These are phyloP conservation scores for Elephantulus edwardii DNA, from an alignment of 2,113 vertebrate genomes.

Conservation along the genomic window DNA sequence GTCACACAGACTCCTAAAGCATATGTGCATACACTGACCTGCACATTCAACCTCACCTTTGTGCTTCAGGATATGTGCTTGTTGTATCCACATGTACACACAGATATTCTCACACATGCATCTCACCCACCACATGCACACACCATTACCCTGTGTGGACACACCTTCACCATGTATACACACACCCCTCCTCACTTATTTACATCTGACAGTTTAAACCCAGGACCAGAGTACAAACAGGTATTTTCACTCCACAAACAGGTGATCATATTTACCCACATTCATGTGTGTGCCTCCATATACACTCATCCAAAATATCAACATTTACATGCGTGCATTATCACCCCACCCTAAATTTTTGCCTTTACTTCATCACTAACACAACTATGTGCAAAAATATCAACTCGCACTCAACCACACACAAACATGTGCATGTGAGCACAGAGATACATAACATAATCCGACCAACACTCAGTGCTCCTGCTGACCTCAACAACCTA, in stretches of 20 bases:
- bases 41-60: background rate
- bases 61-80: background rate
- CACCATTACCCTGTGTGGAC: background rate
- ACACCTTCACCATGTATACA: background rate
- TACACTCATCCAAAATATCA: background rate
- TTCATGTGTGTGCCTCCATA: background rate
- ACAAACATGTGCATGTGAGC: background rate
- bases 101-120: background rate
- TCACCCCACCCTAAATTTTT: background rate
- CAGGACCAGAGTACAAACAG: background rate
- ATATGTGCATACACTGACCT: background rate
- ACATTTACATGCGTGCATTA: background rate
- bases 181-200: background rate
- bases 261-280: too few species aligned
- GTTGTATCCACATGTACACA: background rate
- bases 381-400: background rate
- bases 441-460: background rate
- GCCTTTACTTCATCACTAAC: conserved; percentile 30
- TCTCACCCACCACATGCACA: background rate
- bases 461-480: background rate
- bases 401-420: background rate
- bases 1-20: background rate
- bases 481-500: background rate
- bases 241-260: background rate
- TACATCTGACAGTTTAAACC: background rate